Percentiles rank a stretch among this genome's conserved stretches.
These are phyloP conservation scores for Macrostomum lignano DNA, from an alignment of 1,140 invertebrate genomes.

Conservation along the genomic window DNA sequence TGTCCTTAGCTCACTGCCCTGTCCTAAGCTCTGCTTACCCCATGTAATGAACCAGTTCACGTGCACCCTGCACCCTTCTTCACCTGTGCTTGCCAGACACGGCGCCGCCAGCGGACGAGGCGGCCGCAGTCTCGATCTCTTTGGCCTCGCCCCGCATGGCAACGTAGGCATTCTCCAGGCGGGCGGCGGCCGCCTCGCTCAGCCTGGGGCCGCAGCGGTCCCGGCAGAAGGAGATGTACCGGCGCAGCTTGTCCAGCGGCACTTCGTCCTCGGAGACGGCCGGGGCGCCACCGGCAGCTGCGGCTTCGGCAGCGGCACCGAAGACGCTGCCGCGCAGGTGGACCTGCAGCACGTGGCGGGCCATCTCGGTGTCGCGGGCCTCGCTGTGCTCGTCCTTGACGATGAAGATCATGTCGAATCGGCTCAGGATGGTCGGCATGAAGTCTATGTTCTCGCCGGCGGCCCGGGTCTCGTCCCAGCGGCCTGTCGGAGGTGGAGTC, in stretches of 20 bases:
- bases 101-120: too few species aligned
- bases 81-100: too few species aligned
- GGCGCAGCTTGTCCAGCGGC: slow-evolving; percentile 54
- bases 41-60: too few species aligned
- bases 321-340: slow-evolving; percentile 55
- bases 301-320: background rate
- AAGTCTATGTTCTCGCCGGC: slow-evolving; percentile 91
- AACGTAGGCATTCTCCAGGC: slow-evolving; percentile 75
- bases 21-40: too few species aligned
- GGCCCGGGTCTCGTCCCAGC: slow-evolving; percentile 92
- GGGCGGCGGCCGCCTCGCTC: slow-evolving; percentile 52
- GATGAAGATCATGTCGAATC: slow-evolving; percentile 99
- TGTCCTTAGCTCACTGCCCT: too few species aligned
- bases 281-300: slow-evolving; percentile 25
- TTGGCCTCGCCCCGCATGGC: slow-evolving; percentile 57
- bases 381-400: slow-evolving; percentile 87
- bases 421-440: slow-evolving; percentile 96
- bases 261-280: slow-evolving; percentile 41
- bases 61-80: too few species aligned
- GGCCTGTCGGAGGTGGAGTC: too few species aligned
- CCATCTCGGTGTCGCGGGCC: slow-evolving; percentile 55
- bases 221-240: slow-evolving; percentile 69
- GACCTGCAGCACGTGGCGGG: slow-evolving; percentile 80
- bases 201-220: slow-evolving; percentile 57
- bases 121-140: slow-evolving; percentile 52